These are phyloP conservation scores for Syngnathus floridae DNA, from an alignment of 2,113 vertebrate genomes.

Conservation along the genomic window DNA sequence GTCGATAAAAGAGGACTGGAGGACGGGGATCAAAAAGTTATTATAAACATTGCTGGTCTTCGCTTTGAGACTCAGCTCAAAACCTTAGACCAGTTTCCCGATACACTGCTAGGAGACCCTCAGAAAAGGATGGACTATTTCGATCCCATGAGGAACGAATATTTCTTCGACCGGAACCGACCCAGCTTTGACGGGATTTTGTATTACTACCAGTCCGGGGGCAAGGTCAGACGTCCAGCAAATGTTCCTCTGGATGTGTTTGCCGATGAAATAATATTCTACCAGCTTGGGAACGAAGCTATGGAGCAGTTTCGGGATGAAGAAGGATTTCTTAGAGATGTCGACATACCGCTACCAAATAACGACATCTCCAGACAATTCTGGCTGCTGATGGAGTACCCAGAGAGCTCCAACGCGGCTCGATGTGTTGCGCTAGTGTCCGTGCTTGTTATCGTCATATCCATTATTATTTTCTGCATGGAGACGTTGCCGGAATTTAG, in stretches of 20 bases:
- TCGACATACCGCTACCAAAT: conserved; percentile 79
- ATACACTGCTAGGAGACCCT: conserved; percentile 85
- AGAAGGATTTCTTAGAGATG: conserved; percentile 92
- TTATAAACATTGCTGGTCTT: conserved; percentile 92
- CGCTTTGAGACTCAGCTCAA: conserved; percentile 89
- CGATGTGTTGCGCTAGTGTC: conserved; percentile 88
- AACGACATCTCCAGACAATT: conserved; percentile 86
- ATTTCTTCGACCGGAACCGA: conserved; percentile 93
- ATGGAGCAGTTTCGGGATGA: conserved; percentile 95
- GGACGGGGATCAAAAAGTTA: conserved; percentile 85
- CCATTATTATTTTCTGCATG: conserved; percentile 94
- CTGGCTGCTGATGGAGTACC: conserved; percentile 95
- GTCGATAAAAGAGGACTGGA: conserved; percentile 73
- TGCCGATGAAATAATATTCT: conserved; percentile 90
- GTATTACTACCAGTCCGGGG: conserved; percentile 94
- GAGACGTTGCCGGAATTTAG: conserved; percentile 92
- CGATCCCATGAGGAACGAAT: conserved; percentile 96
- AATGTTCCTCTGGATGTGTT: conserved; percentile 92
- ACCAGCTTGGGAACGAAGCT: conserved; percentile 84
- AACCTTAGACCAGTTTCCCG: conserved; percentile 87
- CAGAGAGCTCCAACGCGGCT: conserved; percentile 89
- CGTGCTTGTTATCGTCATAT: conserved; percentile 88
- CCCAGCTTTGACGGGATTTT: conserved; percentile 96
- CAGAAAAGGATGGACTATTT: conserved; percentile 89
- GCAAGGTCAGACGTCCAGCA: conserved; percentile 87